Conservation (phyloP, 2,113 vertebrate genomes). For the Chloroceryle aenea region DNA sequence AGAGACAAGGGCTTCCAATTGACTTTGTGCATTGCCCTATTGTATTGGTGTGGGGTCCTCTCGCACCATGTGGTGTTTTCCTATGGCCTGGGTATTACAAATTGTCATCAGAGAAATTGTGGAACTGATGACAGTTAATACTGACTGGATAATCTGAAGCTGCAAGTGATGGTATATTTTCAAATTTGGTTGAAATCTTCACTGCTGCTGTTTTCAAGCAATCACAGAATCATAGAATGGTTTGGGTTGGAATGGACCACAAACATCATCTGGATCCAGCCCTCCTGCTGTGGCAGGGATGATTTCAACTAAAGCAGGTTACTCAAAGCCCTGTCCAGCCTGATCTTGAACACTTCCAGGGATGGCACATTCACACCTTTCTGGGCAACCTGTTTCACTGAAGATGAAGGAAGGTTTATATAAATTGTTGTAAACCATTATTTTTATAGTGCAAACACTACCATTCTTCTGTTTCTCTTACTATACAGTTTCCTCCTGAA, state of each 20-base stretch:
- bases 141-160: neutral
- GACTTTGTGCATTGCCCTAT: neutral
- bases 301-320: neutral
- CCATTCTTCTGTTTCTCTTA: neutral
- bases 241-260: neutral
- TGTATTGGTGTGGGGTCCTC: neutral
- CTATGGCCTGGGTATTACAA: neutral
- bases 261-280: neutral
- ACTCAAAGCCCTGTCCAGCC: neutral
- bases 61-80: rapidly evolving
- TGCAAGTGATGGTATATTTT: neutral
- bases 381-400: neutral
- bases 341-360: neutral
- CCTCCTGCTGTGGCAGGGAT: too few species aligned
- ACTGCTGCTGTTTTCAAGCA: too few species aligned
- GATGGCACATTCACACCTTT: neutral
- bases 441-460: neutral
- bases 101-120: neutral
- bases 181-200: neutral
- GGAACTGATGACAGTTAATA: neutral
- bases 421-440: neutral
- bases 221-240: neutral
- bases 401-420: neutral
- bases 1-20: neutral
- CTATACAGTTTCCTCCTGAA: neutral